Evolutionary conservation across 1,140 invertebrate species (phyloP).

Genomic region (Asobara japonica): DNA sequence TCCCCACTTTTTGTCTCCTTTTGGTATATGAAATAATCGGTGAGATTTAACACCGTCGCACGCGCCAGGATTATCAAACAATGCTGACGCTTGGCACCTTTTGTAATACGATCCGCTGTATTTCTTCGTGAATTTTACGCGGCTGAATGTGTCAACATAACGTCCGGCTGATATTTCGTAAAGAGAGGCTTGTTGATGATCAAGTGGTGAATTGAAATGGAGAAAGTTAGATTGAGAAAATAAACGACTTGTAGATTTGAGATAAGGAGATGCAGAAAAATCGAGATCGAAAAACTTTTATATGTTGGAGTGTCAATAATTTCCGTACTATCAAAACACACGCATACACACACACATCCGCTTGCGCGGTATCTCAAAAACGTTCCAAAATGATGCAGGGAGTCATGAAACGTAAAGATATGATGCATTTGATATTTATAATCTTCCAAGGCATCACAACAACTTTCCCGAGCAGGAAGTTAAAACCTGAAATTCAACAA

Average conservation of each 20-base stretch:
- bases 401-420: too few relatives aligned
- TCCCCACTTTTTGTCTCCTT: neutral
- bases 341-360: too few relatives aligned
- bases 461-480: too few relatives aligned
- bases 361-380: too few relatives aligned
- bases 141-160: neutral
- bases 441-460: too few relatives aligned
- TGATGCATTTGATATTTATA: too few relatives aligned
- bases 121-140: neutral
- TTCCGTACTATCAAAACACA: too few relatives aligned
- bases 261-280: neutral
- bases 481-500: too few relatives aligned
- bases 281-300: too few relatives aligned
- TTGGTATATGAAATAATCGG: slow-evolving; percentile 44
- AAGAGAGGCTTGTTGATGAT: neutral
- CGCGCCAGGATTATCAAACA: slow-evolving; percentile 52
- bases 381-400: too few relatives aligned
- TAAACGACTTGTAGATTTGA: neutral
- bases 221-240: neutral
- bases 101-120: neutral
- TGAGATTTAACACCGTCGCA: slow-evolving; percentile 41
- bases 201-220: neutral
- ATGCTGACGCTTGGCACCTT: slow-evolving; percentile 38
- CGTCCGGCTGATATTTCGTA: neutral
- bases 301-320: too few relatives aligned